phyloP scores from a whole-genome alignment of 2,797 vertebrate species.

The Oreonectes daqikongensis region DNA sequence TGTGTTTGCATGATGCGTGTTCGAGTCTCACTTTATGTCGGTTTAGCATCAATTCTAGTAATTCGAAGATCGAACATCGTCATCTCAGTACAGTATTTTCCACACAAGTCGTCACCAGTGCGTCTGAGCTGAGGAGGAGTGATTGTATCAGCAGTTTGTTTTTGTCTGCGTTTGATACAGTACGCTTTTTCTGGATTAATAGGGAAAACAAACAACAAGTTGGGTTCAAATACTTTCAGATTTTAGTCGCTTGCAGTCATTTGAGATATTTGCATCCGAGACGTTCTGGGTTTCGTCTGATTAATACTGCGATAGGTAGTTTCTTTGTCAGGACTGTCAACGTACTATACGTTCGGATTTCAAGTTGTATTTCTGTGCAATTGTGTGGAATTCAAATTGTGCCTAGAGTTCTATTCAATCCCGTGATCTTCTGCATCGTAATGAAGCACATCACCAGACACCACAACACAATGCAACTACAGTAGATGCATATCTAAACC shows the following conservation, averaged over 20 bases:
- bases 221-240: background rate
- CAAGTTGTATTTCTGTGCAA: background rate
- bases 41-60: slow-evolving; percentile 58
- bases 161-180: background rate
- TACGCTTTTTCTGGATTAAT: background rate
- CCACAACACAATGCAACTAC: slow-evolving; percentile 48
- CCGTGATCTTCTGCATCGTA: slow-evolving; percentile 2
- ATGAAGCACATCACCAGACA: slow-evolving; percentile 28
- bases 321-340: background rate
- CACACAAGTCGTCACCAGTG: slow-evolving; percentile 35
- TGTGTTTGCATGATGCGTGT: background rate
- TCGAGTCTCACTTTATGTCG: slow-evolving; percentile 11
- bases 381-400: background rate
- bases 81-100: slow-evolving; percentile 55
- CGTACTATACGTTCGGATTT: background rate
- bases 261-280: background rate
- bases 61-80: slow-evolving; percentile 48
- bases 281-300: background rate
- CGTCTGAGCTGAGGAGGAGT: slow-evolving; percentile 48
- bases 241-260: background rate
- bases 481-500: slow-evolving; percentile 56
- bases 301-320: background rate
- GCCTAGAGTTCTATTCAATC: background rate
- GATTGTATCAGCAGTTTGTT: slow-evolving; percentile 43
- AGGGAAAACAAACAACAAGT: background rate